Conservation (phyloP, 2,888 invertebrate genomes). For the Cephus sareptanus region DNA sequence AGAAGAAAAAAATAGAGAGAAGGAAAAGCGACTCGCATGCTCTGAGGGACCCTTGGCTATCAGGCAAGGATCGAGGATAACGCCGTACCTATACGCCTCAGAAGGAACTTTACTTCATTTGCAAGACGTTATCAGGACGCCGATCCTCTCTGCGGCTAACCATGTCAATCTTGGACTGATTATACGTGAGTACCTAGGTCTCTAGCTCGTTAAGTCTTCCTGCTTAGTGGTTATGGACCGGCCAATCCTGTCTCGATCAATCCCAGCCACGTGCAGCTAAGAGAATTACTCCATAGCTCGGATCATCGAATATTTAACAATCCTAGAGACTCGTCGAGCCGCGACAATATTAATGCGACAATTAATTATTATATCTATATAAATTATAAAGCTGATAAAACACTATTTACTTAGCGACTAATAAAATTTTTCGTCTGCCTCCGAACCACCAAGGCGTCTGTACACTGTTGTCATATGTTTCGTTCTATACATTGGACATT, state of each 20-base stretch:
- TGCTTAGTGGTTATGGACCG: not conserved
- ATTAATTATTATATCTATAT: not conserved
- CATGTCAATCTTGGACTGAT: conserved; percentile 43
- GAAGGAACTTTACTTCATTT: not conserved
- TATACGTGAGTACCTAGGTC: conserved; percentile 41
- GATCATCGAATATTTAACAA: not conserved
- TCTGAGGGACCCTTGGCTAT: not conserved
- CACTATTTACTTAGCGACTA: not conserved
- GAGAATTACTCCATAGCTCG: not conserved
- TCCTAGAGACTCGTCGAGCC: not conserved
- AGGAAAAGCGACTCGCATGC: not conserved
- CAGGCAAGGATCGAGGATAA: not conserved
- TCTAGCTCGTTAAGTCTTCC: not conserved
- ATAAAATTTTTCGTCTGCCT: not conserved
- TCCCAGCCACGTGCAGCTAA: not conserved
- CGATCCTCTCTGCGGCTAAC: not conserved
- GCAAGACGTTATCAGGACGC: not conserved
- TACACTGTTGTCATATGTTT: not conserved
- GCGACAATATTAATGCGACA: not conserved
- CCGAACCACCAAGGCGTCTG: not conserved
- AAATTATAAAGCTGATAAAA: not conserved
- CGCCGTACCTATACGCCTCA: not conserved
- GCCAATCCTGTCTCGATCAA: not conserved
- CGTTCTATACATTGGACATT: not conserved
- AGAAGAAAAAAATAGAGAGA: not conserved